A percentile compares a stretch with the other conserved stretches of the same genome.
Conservation (phyloP, 2,888 invertebrate species). For the Achlya flavicornis region DNA sequence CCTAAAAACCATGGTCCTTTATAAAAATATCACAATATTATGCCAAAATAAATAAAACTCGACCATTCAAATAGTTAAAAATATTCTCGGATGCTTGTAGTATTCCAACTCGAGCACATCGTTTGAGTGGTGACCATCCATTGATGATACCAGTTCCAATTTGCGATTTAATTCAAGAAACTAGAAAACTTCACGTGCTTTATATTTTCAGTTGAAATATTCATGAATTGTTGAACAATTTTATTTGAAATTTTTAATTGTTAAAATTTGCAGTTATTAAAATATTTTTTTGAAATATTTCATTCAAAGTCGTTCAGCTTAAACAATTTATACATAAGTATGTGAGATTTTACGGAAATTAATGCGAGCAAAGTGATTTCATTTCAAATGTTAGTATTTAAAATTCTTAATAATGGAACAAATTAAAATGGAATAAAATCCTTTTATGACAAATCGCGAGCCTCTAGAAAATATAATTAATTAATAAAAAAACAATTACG, state of each 20-base stretch:
- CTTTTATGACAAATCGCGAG: neutral
- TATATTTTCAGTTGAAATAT: neutral
- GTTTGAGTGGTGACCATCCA: neutral
- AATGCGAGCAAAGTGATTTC: neutral
- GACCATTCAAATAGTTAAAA: neutral
- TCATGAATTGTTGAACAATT: neutral
- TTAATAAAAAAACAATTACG: neutral
- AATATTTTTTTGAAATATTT: too few relatives aligned
- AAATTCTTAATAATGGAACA: too few relatives aligned
- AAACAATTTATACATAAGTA: too few relatives aligned
- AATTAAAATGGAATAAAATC: neutral
- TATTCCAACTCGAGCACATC: neutral
- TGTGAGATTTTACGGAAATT: neutral
- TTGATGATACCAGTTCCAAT: neutral
- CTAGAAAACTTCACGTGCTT: neutral
- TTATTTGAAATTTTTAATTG: too few relatives aligned
- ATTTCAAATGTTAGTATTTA: too few relatives aligned
- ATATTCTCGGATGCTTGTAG: neutral
- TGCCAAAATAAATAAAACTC: neutral
- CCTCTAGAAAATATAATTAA: neutral
- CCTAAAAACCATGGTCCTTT: too few relatives aligned
- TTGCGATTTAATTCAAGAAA: neutral
- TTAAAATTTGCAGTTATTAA: too few relatives aligned
- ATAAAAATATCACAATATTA: too few relatives aligned
- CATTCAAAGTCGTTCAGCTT: too few relatives aligned